These are phyloP conservation scores for Mandrillus leucophaeus DNA, from an alignment of 2,113 vertebrate genomes.

Conservation along the genomic window DNA sequence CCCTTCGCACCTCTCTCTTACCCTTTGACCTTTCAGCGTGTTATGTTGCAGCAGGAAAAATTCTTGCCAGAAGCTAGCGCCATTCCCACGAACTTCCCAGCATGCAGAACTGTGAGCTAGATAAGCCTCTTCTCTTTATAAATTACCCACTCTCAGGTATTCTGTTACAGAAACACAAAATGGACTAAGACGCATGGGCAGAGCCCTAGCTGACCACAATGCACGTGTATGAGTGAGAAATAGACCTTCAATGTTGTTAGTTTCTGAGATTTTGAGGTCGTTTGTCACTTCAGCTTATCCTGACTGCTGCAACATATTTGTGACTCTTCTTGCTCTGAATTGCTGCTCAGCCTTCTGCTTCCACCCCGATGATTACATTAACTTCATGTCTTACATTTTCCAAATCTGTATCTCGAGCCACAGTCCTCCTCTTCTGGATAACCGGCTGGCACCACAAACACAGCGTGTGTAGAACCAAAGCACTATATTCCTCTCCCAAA, in stretches of 20 bases:
- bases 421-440: neutral
- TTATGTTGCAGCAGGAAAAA: neutral
- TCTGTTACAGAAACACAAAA: neutral
- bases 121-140: neutral
- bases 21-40: neutral
- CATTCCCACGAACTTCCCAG: neutral
- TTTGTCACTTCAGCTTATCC: neutral
- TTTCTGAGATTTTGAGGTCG: neutral
- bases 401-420: neutral
- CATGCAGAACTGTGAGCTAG: neutral
- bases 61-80: neutral
- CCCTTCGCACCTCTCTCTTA: neutral
- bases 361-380: neutral
- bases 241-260: neutral
- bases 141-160: neutral
- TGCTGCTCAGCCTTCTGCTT: neutral
- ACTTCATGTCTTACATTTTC: neutral
- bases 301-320: neutral
- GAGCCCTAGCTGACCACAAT: neutral
- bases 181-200: neutral
- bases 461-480: neutral
- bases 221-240: neutral
- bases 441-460: neutral
- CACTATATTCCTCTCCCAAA: neutral
- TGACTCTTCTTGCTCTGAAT: neutral